Conservation (phyloP, 2,113 vertebrate species). For the Meleagris gallopavo region DNA sequence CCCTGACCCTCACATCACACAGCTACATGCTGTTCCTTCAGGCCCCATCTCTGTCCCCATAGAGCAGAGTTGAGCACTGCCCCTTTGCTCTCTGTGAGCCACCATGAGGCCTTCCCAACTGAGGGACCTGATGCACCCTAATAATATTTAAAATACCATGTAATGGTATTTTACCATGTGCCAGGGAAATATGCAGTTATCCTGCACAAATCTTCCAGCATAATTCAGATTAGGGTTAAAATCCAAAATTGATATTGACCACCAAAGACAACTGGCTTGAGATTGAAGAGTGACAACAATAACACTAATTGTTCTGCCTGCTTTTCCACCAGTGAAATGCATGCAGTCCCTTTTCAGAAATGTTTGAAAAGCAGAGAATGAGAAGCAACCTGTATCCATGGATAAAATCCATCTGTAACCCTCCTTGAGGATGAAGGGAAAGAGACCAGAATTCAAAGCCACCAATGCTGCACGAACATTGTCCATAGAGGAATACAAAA, state of each 20-base stretch:
- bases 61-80: too few relatives aligned
- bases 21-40: neutral
- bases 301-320: neutral
- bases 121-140: too few relatives aligned
- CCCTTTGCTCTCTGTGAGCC: too few relatives aligned
- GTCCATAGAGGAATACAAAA: neutral
- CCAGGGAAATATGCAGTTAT: too few relatives aligned
- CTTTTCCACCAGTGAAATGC: neutral
- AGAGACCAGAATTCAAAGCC: neutral
- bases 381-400: rapidly evolving
- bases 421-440: neutral
- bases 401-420: neutral
- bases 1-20: too few relatives aligned
- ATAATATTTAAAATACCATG: too few relatives aligned
- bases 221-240: neutral
- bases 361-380: neutral
- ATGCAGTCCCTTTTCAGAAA: neutral
- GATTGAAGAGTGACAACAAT: neutral
- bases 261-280: neutral
- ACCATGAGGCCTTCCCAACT: too few relatives aligned
- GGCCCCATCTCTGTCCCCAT: too few relatives aligned
- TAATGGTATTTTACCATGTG: too few relatives aligned
- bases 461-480: neutral
- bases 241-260: neutral
- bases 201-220: neutral